Evolutionary conservation across 2,113 vertebrate species (phyloP), one percentile per base, ranked within the genome.

Genomic region (Cynopterus brachyotis): DNA sequence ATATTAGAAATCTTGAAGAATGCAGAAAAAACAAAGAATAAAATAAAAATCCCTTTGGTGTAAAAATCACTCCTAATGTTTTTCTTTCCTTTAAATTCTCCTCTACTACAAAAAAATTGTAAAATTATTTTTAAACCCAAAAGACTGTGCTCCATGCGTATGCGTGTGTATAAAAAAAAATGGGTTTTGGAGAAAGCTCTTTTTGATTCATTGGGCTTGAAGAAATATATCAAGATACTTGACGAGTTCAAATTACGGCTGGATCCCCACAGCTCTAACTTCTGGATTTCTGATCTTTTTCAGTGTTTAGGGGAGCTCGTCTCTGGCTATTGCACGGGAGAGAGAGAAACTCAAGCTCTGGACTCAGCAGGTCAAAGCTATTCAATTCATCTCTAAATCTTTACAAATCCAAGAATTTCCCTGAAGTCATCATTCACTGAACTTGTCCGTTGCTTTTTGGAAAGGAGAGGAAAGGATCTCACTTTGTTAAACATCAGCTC

Each of bases 381-480:
- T 86, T 98, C 1, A 3, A 73, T 97, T 98, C 96, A 96, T 98
- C 95, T 98, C 97, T 98, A 98, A 97, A 97, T 97, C 98, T 97
- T 96, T 97, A 97, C 96, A 98, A 92, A 96, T 92, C 96, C 98
- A 97, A 97, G 98, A 98, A 98, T 98, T 98, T 98, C 97, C 97
- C 96, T n/a, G 0, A 97, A 97, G 97, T 97, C 96, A 85, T 98
- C 98, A 98, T 97, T 98, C 1, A 75, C 95, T 96, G 96, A 97
- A 98, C 84, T 96, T 95, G 96, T 93, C 95, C 76, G 20, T 96
- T 64, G 97, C 94, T 91, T 96, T 96, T 97, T 95, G 96, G 91
- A 98, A 97, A 98, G 85, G 19, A 79, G 40, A 94, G 62, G 69
- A 93, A 86, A 88, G 86, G 89, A 70, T 1, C 75, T 89, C 17